Percentiles rank a stretch among this genome's conserved stretches.
These are phyloP conservation scores for Montipora cactus DNA, from an alignment of 64 coral and sea anemone genomes.

Conservation along the genomic window DNA sequence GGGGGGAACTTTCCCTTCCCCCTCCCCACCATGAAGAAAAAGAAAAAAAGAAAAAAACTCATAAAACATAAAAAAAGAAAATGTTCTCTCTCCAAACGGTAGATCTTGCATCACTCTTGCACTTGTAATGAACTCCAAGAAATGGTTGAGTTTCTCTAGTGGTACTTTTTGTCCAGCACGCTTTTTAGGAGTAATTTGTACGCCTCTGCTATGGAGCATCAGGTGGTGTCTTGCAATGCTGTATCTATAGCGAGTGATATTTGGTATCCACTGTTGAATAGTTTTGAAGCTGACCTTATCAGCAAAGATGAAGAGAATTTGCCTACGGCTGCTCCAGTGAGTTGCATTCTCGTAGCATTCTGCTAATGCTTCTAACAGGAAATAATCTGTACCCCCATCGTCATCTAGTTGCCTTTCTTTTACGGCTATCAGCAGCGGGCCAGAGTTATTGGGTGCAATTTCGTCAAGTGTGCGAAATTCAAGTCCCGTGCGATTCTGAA, in stretches of 20 bases:
- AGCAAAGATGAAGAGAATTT: conserved; percentile 60
- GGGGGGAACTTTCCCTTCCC: too few relatives aligned
- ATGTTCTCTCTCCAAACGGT: conserved; percentile 51
- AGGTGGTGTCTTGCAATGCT: too few relatives aligned
- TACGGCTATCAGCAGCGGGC: conserved; percentile 58
- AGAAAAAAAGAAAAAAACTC: too few relatives aligned
- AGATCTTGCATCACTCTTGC: conserved; percentile 17
- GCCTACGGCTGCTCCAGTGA: conserved; percentile 59
- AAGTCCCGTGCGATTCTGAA: too few relatives aligned
- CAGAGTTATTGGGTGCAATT: conserved; percentile 58
- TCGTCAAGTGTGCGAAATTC: conserved; percentile 38
- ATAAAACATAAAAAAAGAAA: background rate
- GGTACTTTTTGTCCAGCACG: too few relatives aligned
- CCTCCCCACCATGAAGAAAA: too few relatives aligned
- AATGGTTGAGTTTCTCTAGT: too few relatives aligned
- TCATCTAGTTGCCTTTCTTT: conserved; percentile 41
- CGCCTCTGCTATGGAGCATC: too few relatives aligned
- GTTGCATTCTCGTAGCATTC: conserved; percentile 69
- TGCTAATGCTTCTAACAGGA: conserved; percentile 53
- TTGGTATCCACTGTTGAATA: conserved; percentile 36
- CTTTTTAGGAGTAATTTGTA: too few relatives aligned
- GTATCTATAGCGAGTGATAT: conserved; percentile 38
- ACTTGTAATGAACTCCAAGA: too few relatives aligned
- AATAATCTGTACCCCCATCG: conserved; percentile 25
- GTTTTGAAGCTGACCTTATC: conserved; percentile 41